phyloP scores from a whole-genome alignment of 2,113 vertebrate genomes.

The Paramormyrops kingsleyae region DNA sequence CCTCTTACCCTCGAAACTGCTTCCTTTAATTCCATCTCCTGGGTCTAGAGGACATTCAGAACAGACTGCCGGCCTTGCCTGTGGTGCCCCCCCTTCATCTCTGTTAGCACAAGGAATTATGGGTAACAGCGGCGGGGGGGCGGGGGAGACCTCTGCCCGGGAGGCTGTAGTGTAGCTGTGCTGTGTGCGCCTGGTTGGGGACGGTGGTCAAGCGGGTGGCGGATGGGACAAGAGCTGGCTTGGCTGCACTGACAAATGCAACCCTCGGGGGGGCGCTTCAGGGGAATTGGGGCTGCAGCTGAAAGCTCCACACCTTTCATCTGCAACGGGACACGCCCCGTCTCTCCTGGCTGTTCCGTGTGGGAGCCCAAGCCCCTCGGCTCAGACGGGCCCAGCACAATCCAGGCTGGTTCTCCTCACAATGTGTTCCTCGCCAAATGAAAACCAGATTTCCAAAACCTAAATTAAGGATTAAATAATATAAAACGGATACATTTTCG shows the following conservation, averaged over 20 bases:
- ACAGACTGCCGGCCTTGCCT: constrained; percentile 48
- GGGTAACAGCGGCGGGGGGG: background rate
- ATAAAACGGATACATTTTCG: background rate
- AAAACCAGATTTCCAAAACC: background rate
- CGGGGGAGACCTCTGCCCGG: no score
- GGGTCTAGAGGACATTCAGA: constrained; percentile 47
- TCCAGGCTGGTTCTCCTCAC: constrained; percentile 18
- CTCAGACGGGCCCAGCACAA: background rate
- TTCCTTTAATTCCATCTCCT: constrained; percentile 58
- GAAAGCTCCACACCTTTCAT: background rate
- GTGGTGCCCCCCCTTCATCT: constrained; percentile 25
- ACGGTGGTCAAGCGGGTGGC: background rate
- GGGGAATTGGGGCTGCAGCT: background rate
- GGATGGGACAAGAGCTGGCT: background rate
- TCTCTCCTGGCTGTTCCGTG: background rate
- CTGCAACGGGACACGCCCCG: background rate
- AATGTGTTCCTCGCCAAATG: background rate
- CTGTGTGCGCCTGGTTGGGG: background rate
- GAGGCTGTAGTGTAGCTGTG: background rate
- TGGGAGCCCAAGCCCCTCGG: background rate
- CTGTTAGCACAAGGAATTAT: no score
- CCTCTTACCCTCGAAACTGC: constrained; percentile 25
- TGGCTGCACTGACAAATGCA: background rate
- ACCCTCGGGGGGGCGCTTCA: background rate
- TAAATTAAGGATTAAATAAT: background rate